Conservation (phyloP, 1,140 invertebrate species). For the Temnothorax nylanderi region DNA sequence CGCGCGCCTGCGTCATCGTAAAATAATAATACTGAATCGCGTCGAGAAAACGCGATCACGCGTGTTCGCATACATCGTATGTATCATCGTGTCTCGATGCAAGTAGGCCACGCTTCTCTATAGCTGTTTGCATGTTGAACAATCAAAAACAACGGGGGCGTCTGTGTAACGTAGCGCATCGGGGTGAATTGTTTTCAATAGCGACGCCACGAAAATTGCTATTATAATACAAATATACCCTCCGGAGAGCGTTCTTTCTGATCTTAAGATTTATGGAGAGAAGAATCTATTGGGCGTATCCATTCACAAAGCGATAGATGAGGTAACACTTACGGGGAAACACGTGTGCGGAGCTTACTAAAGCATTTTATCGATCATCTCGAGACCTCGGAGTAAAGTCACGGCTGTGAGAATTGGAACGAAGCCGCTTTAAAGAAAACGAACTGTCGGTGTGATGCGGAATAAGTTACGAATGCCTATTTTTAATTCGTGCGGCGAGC, state of each 20-base stretch:
- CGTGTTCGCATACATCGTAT: background rate
- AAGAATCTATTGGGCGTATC: background rate
- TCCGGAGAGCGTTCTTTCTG: too few relatives aligned
- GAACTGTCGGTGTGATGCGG: background rate
- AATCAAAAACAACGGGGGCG: conserved; percentile 70
- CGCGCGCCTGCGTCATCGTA: conserved; percentile 9
- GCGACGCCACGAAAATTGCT: background rate
- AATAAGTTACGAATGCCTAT: conserved; percentile 37
- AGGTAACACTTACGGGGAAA: background rate
- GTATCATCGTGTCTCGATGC: conserved; percentile 37
- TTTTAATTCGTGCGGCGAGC: conserved; percentile 13
- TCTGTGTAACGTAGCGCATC: background rate
- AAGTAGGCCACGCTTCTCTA: conserved; percentile 68
- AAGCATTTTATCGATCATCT: conserved; percentile 62
- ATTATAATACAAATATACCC: background rate
- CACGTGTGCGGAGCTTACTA: background rate
- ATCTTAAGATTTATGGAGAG: background rate
- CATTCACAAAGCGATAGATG: background rate
- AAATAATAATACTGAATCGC: conserved; percentile 39
- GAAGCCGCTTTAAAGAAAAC: background rate
- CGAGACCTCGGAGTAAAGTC: conserved; percentile 47
- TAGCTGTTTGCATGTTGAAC: conserved; percentile 69
- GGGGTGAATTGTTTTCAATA: background rate
- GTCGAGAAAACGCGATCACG: conserved; percentile 50
- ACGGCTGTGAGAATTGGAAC: conserved; percentile 41